Base-by-base conservation (phyloP, 2,797 vertebrate genomes). In the Pseudochaenichthys georgianus region DNA sequence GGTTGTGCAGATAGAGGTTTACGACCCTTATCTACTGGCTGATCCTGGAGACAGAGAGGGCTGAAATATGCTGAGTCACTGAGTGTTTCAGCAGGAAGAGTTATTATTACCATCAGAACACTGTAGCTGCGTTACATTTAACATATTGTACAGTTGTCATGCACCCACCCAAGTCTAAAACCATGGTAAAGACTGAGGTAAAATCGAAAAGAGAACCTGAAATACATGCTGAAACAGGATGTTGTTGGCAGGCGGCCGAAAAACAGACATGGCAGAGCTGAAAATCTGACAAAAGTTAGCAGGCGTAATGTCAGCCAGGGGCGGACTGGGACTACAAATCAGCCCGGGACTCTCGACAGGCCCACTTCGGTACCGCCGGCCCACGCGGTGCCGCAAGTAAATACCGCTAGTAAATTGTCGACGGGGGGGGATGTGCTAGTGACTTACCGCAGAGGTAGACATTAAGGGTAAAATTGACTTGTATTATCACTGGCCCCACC, bases 1-100 rank as follows among this genome's bases (percentile, higher is more conserved):
- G 83, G 85, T 81, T 81, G 86, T 79, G 73, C 84, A 84, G 84
- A 82, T 55, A 70, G 85, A 77, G 62, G 78, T 68, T 89, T 86
- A 72, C 71, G 70, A 70, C 52, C 13, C 28, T 70, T 86, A 88
- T 89, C 82, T 64, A 62, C 52, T 13, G 65, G 63, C 54, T 85
- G 64, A 84, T 80, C 66, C 64, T 50, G 54, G 46, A 68, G 62
- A 65, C 63, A 28, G 10, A 65, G 58, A 75, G 45, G n/a, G 28
- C 54, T 31, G 67, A 53, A 64, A 59, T 55, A 54, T 10, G 19
- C 7, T 19, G 16, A 61, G 17, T 54, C 17, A 13, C 48, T 28
- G n/a, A 12, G 55, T 41, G 13, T 16, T 3, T 54, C 54, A 47
- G 43, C 58, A 57, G 23, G 12, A 48, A 41, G 16, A 77, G 46